Percentiles rank a stretch among this genome's conserved stretches.
Conservation (phyloP, 2,797 vertebrate species). For the Calcarius lapponicus region DNA sequence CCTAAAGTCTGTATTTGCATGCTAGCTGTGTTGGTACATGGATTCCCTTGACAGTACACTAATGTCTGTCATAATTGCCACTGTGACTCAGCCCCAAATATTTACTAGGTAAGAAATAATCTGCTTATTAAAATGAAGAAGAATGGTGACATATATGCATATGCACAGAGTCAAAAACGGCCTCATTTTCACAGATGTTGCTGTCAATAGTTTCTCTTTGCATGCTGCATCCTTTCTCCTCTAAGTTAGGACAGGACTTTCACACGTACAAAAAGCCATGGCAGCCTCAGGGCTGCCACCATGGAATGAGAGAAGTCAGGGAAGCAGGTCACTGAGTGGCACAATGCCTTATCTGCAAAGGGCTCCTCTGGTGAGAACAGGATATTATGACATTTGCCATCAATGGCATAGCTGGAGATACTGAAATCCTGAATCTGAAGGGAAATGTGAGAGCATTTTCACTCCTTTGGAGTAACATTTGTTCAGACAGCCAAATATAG, state of each 20-base stretch:
- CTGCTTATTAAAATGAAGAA: neutral
- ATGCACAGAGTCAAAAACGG: rapidly evolving
- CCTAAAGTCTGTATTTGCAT: neutral
- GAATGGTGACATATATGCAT: neutral
- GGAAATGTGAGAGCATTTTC: neutral
- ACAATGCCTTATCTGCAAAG: neutral
- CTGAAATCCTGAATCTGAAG: neutral
- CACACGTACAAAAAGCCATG: neutral
- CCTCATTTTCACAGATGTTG: neutral
- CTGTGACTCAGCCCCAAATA: neutral
- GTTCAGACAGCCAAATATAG: neutral
- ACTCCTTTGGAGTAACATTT: neutral
- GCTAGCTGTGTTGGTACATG: neutral
- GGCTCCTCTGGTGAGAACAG: neutral
- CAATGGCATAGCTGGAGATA: neutral
- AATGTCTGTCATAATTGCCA: neutral
- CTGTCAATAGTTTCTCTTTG: neutral
- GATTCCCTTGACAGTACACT: rapidly evolving
- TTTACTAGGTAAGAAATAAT: neutral
- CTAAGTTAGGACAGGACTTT: neutral
- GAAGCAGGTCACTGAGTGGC: neutral
- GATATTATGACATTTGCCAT: neutral
- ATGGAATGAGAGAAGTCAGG: neutral
- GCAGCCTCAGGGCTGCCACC: neutral
- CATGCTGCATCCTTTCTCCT: neutral